Percentiles rank a stretch among this genome's conserved stretches.
These are phyloP conservation scores for Xenops minutus DNA, from an alignment of 2,797 vertebrate species.

Conservation along the genomic window DNA sequence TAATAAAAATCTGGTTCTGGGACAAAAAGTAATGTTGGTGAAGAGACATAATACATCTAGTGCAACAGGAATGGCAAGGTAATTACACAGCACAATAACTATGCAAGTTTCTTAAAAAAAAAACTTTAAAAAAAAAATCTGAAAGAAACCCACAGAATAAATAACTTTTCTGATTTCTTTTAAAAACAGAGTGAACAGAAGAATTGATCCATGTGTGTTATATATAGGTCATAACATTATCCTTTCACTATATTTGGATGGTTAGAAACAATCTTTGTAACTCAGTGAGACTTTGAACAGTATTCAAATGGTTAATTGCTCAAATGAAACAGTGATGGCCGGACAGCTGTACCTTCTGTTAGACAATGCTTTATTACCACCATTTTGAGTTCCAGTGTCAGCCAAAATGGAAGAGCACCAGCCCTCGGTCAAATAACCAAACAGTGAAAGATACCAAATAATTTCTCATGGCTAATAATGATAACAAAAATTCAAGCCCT, in stretches of 20 bases:
- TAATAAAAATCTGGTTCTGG: neutral
- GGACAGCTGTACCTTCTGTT: neutral
- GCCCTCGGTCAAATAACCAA: neutral
- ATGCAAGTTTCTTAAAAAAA: neutral
- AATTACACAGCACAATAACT: neutral
- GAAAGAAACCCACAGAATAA: neutral
- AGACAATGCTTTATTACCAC: neutral
- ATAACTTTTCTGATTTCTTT: neutral
- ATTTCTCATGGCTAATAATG: neutral
- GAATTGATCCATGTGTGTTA: neutral
- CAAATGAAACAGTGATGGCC: neutral
- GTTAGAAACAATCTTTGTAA: neutral
- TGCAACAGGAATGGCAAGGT: neutral
- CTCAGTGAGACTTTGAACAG: neutral
- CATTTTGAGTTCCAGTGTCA: neutral
- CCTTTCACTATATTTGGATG: neutral
- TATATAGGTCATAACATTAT: no score
- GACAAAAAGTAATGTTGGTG: neutral
- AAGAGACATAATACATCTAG: neutral
- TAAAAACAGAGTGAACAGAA: neutral
- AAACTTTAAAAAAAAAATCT: no score
- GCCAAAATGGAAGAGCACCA: neutral
- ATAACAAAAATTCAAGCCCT: neutral
- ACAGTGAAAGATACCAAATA: neutral
- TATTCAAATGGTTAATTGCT: neutral